Conservation (phyloP, 2,113 vertebrate species). For the Henicopernis longicauda region DNA sequence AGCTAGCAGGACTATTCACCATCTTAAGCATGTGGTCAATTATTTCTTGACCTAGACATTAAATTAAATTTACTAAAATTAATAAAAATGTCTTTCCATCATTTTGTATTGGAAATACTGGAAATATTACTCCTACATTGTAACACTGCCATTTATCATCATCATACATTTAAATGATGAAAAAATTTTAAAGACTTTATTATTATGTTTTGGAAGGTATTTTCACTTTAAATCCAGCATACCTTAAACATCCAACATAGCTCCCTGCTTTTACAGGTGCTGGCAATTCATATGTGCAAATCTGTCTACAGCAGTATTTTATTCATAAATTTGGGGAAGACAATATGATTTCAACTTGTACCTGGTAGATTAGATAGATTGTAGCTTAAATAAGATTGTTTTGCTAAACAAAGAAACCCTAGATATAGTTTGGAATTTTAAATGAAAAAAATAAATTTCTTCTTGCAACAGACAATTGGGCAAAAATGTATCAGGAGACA, state of each 20-base stretch:
- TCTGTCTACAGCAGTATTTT: background rate
- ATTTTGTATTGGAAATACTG: background rate
- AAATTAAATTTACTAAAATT: background rate
- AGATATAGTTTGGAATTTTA: background rate
- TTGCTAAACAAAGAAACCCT: background rate
- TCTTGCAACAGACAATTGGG: background rate
- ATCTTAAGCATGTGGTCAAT: background rate
- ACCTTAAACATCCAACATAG: background rate
- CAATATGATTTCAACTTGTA: background rate
- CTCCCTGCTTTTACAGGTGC: background rate
- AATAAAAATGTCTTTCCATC: background rate
- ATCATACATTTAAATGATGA: background rate
- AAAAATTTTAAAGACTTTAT: background rate
- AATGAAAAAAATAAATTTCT: background rate
- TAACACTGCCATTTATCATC: background rate
- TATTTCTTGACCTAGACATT: background rate
- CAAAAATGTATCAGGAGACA: background rate
- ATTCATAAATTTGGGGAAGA: background rate
- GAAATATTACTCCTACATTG: background rate
- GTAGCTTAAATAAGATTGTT: background rate
- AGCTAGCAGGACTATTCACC: background rate
- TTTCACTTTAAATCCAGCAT: background rate
- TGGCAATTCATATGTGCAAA: background rate
- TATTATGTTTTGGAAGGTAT: background rate
- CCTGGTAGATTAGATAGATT: background rate